Conservation (phyloP, 1,140 invertebrate genomes). For the Brachionus sp. region DNA sequence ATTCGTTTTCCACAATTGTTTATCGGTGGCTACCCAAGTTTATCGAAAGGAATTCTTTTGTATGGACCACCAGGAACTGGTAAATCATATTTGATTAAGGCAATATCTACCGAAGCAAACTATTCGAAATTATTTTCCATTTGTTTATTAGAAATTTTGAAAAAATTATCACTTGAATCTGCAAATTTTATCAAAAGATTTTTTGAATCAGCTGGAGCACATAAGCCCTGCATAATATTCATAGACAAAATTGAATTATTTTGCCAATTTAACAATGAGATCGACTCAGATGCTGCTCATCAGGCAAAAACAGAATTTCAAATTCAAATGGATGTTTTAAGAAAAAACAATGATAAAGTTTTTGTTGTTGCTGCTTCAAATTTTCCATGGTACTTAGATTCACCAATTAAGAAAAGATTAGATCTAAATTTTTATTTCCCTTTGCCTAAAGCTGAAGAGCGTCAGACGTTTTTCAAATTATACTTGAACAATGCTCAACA, state of each 20-base stretch:
- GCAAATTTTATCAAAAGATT: conserved; percentile 96
- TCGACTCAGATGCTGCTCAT: conserved; percentile 94
- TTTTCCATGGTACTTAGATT: conserved; percentile 95
- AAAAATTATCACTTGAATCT: conserved; percentile 99
- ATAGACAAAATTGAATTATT: conserved; percentile 99
- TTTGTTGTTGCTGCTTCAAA: conserved; percentile 97
- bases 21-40: conserved; percentile 73
- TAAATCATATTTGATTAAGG: conserved; percentile 97
- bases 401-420: conserved; percentile 89
- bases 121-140: conserved; percentile 99
- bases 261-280: conserved; percentile 92
- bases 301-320: conserved; percentile 99
- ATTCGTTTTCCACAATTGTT: conserved; percentile 98
- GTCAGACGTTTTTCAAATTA: conserved; percentile 88
- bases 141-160: conserved; percentile 94
- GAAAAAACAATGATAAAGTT: conserved; percentile 89
- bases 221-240: conserved; percentile 98
- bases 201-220: conserved; percentile 83
- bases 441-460: conserved; percentile 84
- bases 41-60: conserved; percentile 91
- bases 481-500: conserved; percentile 87
- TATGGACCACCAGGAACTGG: conserved; percentile 99
- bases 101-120: conserved; percentile 97
- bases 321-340: conserved; percentile 97
- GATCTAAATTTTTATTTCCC: conserved; percentile 98